phyloP scores from a whole-genome alignment of 2,888 invertebrate species.

The Tetragnatha montana region DNA sequence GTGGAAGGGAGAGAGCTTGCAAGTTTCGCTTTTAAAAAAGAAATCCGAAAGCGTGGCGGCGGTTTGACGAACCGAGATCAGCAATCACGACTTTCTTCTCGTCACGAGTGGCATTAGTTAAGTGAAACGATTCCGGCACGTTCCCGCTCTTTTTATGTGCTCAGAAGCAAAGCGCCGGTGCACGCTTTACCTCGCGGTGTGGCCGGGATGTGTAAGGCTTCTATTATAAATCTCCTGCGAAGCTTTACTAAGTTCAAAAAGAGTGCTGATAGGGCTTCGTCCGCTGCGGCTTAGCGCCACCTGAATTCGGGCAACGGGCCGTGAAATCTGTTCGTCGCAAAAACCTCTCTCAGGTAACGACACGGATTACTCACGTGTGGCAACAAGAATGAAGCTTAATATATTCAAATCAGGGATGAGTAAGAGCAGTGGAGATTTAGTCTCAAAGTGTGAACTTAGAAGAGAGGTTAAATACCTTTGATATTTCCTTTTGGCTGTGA shows the following conservation, averaged over 20 bases:
- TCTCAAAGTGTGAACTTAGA: conserved; percentile 4
- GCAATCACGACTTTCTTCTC: conserved; percentile 58
- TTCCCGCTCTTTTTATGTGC: conserved; percentile 59
- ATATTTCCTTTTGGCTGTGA: no score
- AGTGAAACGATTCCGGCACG: conserved; percentile 66
- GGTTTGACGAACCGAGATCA: conserved; percentile 53
- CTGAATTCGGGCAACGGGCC: conserved; percentile 23
- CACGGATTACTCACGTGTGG: no score
- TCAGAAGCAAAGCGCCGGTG: conserved; percentile 57
- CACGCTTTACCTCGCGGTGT: conserved; percentile 53
- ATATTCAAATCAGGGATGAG: no score
- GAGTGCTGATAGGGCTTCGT: conserved; percentile 54
- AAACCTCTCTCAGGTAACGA: background rate
- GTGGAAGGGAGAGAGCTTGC: background rate
- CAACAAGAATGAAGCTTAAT: no score
- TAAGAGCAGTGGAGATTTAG: background rate
- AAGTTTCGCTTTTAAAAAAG: conserved; percentile 34
- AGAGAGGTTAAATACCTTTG: no score
- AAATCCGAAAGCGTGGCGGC: conserved; percentile 12
- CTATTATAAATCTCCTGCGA: conserved; percentile 67
- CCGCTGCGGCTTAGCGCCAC: background rate
- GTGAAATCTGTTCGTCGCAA: conserved; percentile 11
- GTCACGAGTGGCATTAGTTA: conserved; percentile 62
- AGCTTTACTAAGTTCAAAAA: conserved; percentile 66
- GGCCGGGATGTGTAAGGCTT: conserved; percentile 51